Evolutionary conservation across 1,140 invertebrate species (phyloP), one percentile per base, ranked within the genome.

Genomic region (Drosophila lini): DNA sequence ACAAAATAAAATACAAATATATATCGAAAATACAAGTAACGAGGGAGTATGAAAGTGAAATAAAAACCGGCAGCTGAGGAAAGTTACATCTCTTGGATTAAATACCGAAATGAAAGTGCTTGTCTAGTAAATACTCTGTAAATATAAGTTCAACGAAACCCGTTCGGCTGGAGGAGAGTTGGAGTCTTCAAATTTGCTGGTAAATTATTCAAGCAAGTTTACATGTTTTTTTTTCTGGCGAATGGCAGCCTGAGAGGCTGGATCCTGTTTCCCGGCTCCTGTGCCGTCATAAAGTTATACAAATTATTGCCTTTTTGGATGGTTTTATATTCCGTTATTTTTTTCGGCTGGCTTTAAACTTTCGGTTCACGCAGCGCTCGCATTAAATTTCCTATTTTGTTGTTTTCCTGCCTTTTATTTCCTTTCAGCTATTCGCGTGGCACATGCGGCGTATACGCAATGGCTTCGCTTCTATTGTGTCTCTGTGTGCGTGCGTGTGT

Each of bases 361-460:
- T 74, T 74, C 59, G 63, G 36, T 62, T 70, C 67, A 79, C 75
- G 47, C 55, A 60, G 74, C 57, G 74, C 32, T 52, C 57, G 58
- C 76, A 78, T 78, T 78, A 78, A 78, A 63, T 79, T 64, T 64
- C 47, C 56, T 78, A 78, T 78, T 79, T 79, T 79, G 76, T 79
- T 79, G 68, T 79, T 59, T 78, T 78, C 42, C 56, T 71, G 67
- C 55, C 69, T 53, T 80, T 75, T 62, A 75, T 58, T 68, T 52
- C 52, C 44, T 69, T 41, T 60, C 41, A 40, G 45, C 44, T 50
- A 44, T 59, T 50, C 25, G 56, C 58, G 60, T 50, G 75, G 81
- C 56, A 56, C 56, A 74, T 56, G 62, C 81, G 55, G 63, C 78
- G 78, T 86, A 82, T 88, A 79, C 75, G 65, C 56, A 88, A 82